Percentiles rank a stretch among this genome's conserved stretches.
Evolutionary conservation across 2,797 vertebrate genomes (phyloP).

Genomic region (Esox masquinongy): DNA sequence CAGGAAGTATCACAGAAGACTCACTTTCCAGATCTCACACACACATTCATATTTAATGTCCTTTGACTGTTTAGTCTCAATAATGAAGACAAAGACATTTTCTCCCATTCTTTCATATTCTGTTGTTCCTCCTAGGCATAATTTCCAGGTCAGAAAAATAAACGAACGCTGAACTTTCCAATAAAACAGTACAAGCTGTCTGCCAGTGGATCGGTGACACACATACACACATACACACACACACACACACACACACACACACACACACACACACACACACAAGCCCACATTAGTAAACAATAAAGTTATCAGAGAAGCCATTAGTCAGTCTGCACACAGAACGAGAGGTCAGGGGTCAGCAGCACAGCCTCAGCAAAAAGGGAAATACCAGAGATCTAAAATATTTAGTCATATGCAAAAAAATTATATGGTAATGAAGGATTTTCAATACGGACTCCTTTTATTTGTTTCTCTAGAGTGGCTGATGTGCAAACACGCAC

Average conservation of each 20-base stretch:
- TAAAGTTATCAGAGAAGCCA: constrained; percentile 3
- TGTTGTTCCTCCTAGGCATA: neutral
- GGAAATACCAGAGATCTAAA: neutral
- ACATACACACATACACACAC: neutral
- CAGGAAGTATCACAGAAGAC: neutral
- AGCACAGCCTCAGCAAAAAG: neutral
- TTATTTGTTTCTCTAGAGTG: too few species aligned
- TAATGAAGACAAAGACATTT: constrained; percentile 1
- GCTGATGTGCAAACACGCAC: too few species aligned
- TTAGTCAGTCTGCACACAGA: neutral
- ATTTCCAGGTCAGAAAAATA: neutral
- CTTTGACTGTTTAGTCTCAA: neutral
- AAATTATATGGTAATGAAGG: too few species aligned
- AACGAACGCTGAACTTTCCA: neutral
- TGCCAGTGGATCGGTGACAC: neutral
- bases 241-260: neutral
- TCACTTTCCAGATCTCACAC: neutral
- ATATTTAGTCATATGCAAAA: neutral
- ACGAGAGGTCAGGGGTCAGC: neutral
- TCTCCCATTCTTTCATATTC: neutral
- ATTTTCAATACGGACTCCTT: too few species aligned
- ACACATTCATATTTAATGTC: neutral
- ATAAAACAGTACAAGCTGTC: neutral
- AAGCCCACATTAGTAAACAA: neutral
- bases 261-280: neutral